phyloP scores from a whole-genome alignment of 2,888 invertebrate species.

The Morpho helenor region DNA sequence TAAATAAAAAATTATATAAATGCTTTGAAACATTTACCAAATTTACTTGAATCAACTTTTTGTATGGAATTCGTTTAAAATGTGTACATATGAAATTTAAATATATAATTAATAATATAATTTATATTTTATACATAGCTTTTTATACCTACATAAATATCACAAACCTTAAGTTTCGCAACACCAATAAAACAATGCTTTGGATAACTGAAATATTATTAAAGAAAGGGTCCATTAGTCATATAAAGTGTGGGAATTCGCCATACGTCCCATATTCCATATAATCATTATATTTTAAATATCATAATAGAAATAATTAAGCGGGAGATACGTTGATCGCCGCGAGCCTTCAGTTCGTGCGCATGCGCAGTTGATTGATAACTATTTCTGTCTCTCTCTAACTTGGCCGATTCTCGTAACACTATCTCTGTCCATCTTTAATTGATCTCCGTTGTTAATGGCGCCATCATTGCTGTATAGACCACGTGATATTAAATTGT shows the following conservation, averaged over 20 bases:
- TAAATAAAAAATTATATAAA: neutral
- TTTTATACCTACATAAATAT: no score
- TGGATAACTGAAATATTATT: no score
- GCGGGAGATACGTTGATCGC: constrained; percentile 65
- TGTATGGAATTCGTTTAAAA: no score
- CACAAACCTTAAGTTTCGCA: no score
- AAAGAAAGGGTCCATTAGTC: constrained; percentile 1
- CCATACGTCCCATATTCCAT: constrained; percentile 40
- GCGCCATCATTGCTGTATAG: constrained; percentile 69
- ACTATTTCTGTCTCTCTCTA: constrained; percentile 48
- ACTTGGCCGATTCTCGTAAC: constrained; percentile 12
- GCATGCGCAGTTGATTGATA: constrained; percentile 73
- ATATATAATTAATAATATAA: no score
- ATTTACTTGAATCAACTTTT: neutral
- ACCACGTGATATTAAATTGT: constrained; percentile 58
- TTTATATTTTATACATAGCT: no score
- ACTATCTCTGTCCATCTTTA: constrained; percentile 56
- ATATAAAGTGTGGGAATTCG: constrained; percentile 63
- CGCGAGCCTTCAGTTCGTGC: constrained; percentile 64
- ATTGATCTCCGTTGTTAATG: constrained; percentile 69
- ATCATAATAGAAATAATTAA: constrained; percentile 79
- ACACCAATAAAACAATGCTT: no score
- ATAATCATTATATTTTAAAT: constrained; percentile 72
- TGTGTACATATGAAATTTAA: no score
- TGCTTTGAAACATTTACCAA: neutral